These are phyloP conservation scores for Crenichthys baileyi DNA, from an alignment of 2,797 vertebrate species.

Conservation along the genomic window DNA sequence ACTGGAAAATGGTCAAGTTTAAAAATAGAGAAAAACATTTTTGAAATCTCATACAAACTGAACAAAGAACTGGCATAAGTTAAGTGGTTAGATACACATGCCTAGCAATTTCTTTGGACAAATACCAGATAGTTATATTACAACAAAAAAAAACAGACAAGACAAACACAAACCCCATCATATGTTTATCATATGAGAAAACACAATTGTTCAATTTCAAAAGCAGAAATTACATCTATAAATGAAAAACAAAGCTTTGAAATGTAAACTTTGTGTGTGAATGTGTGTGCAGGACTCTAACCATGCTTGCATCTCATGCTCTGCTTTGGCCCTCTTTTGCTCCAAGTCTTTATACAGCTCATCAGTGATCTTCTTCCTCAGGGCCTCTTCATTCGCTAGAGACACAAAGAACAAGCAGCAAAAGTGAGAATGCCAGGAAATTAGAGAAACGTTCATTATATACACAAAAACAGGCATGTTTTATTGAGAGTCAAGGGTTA, in stretches of 20 bases:
- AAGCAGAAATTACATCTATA: neutral
- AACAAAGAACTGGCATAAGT: neutral
- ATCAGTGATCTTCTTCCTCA: constrained; percentile 91
- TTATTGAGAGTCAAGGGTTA: neutral
- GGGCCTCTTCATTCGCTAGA: constrained; percentile 88
- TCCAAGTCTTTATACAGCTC: constrained; percentile 88
- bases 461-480: neutral
- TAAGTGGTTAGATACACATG: neutral
- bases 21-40: neutral
- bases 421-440: neutral
- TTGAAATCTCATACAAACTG: neutral
- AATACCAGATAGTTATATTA: neutral
- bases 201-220: neutral
- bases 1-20: constrained; percentile 51
- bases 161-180: neutral
- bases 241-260: neutral
- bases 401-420: constrained; percentile 24
- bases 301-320: constrained; percentile 88
- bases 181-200: neutral
- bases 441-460: neutral
- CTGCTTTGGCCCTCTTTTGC: constrained; percentile 86
- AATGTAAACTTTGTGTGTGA: neutral
- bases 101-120: neutral
- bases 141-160: neutral
- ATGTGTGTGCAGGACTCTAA: constrained; percentile 61